These are phyloP conservation scores for Choreutis nemorana DNA, from an alignment of 2,888 invertebrate species.

Conservation along the genomic window DNA sequence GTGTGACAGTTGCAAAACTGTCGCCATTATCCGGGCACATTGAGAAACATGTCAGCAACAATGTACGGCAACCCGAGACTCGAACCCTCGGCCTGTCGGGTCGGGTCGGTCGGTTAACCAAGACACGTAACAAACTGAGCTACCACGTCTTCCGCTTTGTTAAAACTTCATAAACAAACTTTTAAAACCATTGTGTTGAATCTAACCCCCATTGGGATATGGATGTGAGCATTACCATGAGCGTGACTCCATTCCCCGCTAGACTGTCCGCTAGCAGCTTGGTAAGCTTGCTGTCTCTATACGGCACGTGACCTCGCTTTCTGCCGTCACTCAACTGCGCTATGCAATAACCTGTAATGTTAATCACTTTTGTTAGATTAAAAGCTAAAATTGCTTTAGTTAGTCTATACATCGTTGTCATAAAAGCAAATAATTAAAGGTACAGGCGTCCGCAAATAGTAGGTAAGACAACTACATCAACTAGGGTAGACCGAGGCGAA, in stretches of 20 bases:
- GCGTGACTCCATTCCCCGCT: conserved; percentile 91
- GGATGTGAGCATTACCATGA: conserved; percentile 74
- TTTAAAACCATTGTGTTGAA: background rate
- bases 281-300: conserved; percentile 92
- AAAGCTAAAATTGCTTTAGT: too few species aligned
- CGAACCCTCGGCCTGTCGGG: too few species aligned
- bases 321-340: conserved; percentile 87
- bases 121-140: background rate
- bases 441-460: too few species aligned
- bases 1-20: too few species aligned
- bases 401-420: too few species aligned
- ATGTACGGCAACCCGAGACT: too few species aligned
- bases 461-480: too few species aligned
- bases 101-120: too few species aligned
- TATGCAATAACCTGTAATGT: conserved; percentile 86
- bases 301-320: conserved; percentile 90
- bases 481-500: too few species aligned
- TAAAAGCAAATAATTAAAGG: too few species aligned
- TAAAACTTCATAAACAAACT: background rate
- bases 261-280: conserved; percentile 92
- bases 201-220: background rate
- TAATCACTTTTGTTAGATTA: background rate
- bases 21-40: too few species aligned
- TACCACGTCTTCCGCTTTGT: background rate
- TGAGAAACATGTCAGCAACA: too few species aligned